phyloP scores from a whole-genome alignment of 2,113 vertebrate species.

The Chloropsis cyanopogon region DNA sequence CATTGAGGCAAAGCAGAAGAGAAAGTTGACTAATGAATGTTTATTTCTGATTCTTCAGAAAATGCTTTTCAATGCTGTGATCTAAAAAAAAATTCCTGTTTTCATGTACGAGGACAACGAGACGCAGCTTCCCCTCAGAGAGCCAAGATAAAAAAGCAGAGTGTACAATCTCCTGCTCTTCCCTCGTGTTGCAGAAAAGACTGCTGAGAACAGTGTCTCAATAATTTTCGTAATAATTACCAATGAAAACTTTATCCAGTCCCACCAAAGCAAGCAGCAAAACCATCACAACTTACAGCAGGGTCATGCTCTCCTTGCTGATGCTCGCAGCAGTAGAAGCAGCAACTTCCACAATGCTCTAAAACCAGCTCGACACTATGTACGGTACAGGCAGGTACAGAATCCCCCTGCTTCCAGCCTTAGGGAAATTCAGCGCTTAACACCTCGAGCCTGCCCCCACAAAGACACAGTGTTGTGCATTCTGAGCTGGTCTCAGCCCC shows the following conservation, averaged over 20 bases:
- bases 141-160: neutral
- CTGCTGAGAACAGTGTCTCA: neutral
- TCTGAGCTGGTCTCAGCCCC: neutral
- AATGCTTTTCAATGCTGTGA: neutral
- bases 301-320: neutral
- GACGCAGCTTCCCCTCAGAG: neutral
- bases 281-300: neutral
- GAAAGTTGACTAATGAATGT: neutral
- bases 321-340: neutral
- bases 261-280: neutral
- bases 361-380: neutral
- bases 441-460: neutral
- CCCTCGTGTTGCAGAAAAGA: neutral
- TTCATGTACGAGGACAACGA: neutral
- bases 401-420: neutral
- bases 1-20: neutral
- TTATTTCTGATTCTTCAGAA: neutral
- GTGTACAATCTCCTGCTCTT: neutral
- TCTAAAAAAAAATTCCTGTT: neutral
- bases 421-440: neutral
- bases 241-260: neutral
- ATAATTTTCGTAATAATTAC: neutral
- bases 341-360: neutral
- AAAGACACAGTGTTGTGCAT: fast-evolving
- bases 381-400: neutral